Conservation (phyloP, 2,797 vertebrate species). For the Ctenosaura bakeri region DNA sequence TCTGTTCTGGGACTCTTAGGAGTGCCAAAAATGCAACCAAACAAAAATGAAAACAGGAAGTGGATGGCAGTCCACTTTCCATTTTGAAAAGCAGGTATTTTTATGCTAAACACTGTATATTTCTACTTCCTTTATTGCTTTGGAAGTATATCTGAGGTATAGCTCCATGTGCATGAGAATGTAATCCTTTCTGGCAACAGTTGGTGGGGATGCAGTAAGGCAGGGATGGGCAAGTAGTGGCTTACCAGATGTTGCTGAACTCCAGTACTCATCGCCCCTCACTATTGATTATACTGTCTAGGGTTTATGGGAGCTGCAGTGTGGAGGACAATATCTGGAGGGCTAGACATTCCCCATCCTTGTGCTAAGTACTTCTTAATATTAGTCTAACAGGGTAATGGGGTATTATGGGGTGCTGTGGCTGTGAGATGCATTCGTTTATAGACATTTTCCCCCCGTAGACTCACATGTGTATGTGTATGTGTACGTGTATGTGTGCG, state of each 20-base stretch:
- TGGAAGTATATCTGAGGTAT: too few species aligned
- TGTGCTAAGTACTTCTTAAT: background rate
- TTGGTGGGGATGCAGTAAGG: background rate
- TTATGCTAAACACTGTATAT: too few species aligned
- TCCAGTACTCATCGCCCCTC: background rate
- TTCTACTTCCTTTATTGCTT: too few species aligned
- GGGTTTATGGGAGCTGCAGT: background rate
- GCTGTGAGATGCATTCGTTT: background rate
- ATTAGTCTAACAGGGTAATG: too few species aligned
- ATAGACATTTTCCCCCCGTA: background rate
- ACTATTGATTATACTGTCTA: background rate
- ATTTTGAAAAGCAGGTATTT: background rate
- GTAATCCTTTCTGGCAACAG: background rate
- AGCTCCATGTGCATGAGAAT: too few species aligned
- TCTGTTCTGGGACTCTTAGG: too few species aligned
- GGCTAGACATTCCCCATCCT: too few species aligned
- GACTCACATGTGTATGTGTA: too few species aligned
- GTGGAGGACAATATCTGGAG: too few species aligned
- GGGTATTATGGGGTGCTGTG: background rate
- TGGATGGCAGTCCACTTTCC: background rate
- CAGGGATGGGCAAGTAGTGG: background rate
- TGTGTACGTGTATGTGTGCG: too few species aligned
- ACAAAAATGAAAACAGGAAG: too few species aligned
- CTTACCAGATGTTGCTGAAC: background rate
- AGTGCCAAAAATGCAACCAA: too few species aligned